A percentile compares a stretch with the other conserved stretches of the same genome.
phyloP scores from a whole-genome alignment of 1,140 invertebrate genomes.

The Pectinophora gossypiella region DNA sequence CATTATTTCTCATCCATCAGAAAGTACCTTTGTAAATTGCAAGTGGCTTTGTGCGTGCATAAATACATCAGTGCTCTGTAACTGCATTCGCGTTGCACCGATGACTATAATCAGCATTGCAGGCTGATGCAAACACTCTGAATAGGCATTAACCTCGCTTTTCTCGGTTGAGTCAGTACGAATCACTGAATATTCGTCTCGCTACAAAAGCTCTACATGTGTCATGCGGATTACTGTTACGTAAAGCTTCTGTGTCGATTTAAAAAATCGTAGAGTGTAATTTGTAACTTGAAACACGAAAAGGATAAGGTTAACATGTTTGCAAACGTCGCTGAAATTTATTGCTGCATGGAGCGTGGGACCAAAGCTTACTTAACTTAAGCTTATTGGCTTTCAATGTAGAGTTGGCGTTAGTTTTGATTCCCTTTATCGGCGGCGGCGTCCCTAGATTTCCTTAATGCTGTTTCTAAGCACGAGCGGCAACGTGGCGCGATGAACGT shows the following conservation, averaged over 20 bases:
- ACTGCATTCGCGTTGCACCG: conserved; percentile 40
- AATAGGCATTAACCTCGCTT: conserved; percentile 55
- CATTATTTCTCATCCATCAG: conserved; percentile 3
- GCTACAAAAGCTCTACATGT: background rate
- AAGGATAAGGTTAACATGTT: background rate
- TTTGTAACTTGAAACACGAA: background rate
- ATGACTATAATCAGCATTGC: conserved; percentile 61
- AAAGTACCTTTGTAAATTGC: conserved; percentile 14
- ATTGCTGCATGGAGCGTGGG: background rate
- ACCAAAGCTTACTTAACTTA: background rate
- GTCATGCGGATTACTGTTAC: too few relatives aligned
- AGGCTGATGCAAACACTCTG: conserved; percentile 50
- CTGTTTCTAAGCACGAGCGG: conserved; percentile 27
- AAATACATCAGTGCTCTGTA: conserved; percentile 41
- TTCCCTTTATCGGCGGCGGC: conserved; percentile 31
- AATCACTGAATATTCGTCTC: background rate
- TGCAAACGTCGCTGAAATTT: conserved; percentile 1
- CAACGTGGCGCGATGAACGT: conserved; percentile 64
- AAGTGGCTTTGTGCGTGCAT: conserved; percentile 41
- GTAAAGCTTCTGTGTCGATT: too few relatives aligned
- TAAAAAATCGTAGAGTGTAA: background rate
- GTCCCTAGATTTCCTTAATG: conserved; percentile 35
- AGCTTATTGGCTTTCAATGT: background rate
- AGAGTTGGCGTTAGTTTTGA: background rate
- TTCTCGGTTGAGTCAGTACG: conserved; percentile 18